These are phyloP conservation scores for Silvanus unidentatus DNA, from an alignment of 2,888 invertebrate species.

Conservation along the genomic window DNA sequence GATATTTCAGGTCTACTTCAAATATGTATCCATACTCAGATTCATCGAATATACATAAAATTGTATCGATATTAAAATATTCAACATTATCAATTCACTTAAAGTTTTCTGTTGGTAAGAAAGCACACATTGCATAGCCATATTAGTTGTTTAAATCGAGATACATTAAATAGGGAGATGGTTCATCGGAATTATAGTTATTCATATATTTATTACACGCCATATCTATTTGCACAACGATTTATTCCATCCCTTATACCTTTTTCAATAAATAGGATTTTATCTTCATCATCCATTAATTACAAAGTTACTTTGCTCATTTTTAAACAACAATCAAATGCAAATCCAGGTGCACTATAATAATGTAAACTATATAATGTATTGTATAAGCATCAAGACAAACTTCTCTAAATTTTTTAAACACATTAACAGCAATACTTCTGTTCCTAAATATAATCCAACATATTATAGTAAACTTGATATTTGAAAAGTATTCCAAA, in stretches of 20 bases:
- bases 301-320: conserved; percentile 30
- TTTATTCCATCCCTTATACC: conserved; percentile 33
- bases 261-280: conserved; percentile 30
- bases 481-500: conserved; percentile 31
- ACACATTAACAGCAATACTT: conserved; percentile 17
- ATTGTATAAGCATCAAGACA: conserved; percentile 20
- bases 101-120: conserved; percentile 29
- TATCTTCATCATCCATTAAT: conserved; percentile 36
- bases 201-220: conserved; percentile 37
- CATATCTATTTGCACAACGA: conserved; percentile 30
- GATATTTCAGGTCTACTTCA: conserved; percentile 29
- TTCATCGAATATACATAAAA: not conserved
- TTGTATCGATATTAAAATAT: not conserved
- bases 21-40: conserved; percentile 26
- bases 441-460: conserved; percentile 19
- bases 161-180: conserved; percentile 27
- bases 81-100: conserved; percentile 20
- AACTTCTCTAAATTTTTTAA: conserved; percentile 16
- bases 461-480: conserved; percentile 29
- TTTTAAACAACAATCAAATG: conserved; percentile 32
- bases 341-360: conserved; percentile 33
- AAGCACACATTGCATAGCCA: conserved; percentile 24
- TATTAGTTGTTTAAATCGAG: conserved; percentile 33
- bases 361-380: conserved; percentile 35
- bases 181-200: conserved; percentile 24